Conservation (phyloP, 2,888 invertebrate genomes). For the Horisme vitalbata region DNA sequence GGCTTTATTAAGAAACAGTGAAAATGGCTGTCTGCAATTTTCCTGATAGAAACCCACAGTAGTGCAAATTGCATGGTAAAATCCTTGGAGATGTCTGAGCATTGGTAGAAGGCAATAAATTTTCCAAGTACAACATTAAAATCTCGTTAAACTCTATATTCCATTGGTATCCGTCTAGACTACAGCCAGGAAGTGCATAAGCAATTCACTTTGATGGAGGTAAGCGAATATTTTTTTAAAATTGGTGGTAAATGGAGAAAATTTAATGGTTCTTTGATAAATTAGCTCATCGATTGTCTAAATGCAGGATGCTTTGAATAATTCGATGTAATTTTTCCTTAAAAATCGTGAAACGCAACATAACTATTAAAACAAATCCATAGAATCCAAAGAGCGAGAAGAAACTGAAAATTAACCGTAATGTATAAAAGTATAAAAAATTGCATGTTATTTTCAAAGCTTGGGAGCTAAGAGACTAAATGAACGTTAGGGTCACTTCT, state of each 20-base stretch:
- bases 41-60: constrained; percentile 26
- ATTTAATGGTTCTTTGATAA: constrained; percentile 23
- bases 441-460: no score
- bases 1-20: background rate
- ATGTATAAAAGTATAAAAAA: no score
- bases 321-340: background rate
- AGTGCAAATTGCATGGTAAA: constrained; percentile 52
- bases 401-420: no score
- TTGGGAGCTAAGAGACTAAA: no score
- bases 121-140: constrained; percentile 67
- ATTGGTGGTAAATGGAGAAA: constrained; percentile 18
- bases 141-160: constrained; percentile 68
- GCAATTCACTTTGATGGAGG: constrained; percentile 36
- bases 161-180: constrained; percentile 44
- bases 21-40: constrained; percentile 8
- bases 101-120: constrained; percentile 67
- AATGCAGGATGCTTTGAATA: constrained; percentile 13
- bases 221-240: no score
- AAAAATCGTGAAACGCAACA: no score
- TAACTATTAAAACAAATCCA: no score
- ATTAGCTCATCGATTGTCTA: constrained; percentile 23
- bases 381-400: no score
- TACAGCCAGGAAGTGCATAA: constrained; percentile 20
- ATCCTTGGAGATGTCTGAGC: constrained; percentile 54
- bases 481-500: no score